Evolutionary conservation across 2,797 vertebrate species (phyloP).

Genomic region (Kryptolebias ocellatus): DNA sequence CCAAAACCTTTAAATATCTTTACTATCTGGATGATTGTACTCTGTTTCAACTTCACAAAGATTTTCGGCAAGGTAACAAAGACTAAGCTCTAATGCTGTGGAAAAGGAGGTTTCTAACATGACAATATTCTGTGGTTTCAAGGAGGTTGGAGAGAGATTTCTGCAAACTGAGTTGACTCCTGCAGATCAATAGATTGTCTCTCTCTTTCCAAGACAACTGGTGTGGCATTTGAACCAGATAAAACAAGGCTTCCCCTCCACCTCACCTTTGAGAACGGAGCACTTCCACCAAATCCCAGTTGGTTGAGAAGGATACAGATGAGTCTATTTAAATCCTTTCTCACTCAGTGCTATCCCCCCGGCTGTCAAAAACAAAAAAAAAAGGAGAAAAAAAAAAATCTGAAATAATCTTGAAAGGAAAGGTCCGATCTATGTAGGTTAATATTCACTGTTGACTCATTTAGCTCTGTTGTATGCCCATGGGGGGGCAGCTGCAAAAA

Average conservation of each 20-base stretch:
- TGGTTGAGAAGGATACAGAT: conserved; percentile 79
- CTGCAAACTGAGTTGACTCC: conserved; percentile 78
- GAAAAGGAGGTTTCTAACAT: conserved; percentile 77
- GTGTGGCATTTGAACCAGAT: conserved; percentile 86
- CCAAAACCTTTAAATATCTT: conserved; percentile 34
- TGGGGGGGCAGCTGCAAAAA: conserved; percentile 68
- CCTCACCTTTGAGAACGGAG: conserved; percentile 80
- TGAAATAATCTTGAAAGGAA: conserved; percentile 72
- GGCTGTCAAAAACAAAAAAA: conserved; percentile 51
- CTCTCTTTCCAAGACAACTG: conserved; percentile 77
- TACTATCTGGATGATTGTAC: conserved; percentile 49
- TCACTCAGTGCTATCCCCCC: conserved; percentile 71
- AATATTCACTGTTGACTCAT: conserved; percentile 77
- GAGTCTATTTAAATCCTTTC: conserved; percentile 77
- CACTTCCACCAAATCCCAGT: conserved; percentile 77
- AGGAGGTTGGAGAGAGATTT: conserved; percentile 78
- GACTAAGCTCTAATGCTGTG: conserved; percentile 69
- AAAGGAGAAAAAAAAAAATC: conserved; percentile 39
- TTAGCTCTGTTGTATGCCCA: conserved; percentile 69
- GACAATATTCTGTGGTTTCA: conserved; percentile 79
- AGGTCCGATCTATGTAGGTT: conserved; percentile 76
- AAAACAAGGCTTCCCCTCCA: conserved; percentile 82
- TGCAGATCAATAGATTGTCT: conserved; percentile 85
- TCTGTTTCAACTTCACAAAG: conserved; percentile 57
- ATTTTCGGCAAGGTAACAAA: conserved; percentile 60